Percentiles rank a stretch among this genome's conserved stretches.
Conservation (phyloP, 2,113 vertebrate genomes). For the Cranoglanis bouderius region DNA sequence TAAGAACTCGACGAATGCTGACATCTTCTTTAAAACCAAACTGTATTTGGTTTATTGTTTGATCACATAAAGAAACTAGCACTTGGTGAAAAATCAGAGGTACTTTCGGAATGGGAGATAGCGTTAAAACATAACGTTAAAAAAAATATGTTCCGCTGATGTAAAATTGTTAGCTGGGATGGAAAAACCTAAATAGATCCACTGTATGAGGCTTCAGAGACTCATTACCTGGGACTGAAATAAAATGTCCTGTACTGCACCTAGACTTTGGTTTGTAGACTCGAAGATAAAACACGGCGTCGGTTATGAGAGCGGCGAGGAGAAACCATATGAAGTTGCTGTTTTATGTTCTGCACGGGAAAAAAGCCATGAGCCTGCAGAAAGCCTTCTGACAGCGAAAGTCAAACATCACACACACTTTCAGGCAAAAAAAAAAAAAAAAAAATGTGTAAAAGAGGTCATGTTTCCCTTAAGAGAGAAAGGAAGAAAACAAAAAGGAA, state of each 20-base stretch:
- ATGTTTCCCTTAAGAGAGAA: not conserved
- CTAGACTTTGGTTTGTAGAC: not conserved
- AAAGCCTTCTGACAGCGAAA: constrained; percentile 33
- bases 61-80: not conserved
- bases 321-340: constrained; percentile 25
- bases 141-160: not conserved
- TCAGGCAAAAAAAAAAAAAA: not conserved
- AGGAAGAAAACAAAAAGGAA: not conserved
- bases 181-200: not conserved
- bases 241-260: not conserved
- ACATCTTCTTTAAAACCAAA: not conserved
- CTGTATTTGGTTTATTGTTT: not conserved
- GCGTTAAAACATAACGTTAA: not conserved
- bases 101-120: not conserved
- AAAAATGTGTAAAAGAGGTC: not conserved
- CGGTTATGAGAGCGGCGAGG: constrained; percentile 23
- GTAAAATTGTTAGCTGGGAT: not conserved
- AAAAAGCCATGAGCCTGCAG: constrained; percentile 30
- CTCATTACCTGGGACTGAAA: not conserved
- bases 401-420: constrained; percentile 28
- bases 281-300: not conserved
- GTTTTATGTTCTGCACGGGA: not conserved
- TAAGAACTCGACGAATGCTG: not conserved
- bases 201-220: not conserved
- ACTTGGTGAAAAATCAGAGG: not conserved